Base-by-base conservation (phyloP, 2,888 invertebrate genomes). In the Idaea straminata region DNA sequence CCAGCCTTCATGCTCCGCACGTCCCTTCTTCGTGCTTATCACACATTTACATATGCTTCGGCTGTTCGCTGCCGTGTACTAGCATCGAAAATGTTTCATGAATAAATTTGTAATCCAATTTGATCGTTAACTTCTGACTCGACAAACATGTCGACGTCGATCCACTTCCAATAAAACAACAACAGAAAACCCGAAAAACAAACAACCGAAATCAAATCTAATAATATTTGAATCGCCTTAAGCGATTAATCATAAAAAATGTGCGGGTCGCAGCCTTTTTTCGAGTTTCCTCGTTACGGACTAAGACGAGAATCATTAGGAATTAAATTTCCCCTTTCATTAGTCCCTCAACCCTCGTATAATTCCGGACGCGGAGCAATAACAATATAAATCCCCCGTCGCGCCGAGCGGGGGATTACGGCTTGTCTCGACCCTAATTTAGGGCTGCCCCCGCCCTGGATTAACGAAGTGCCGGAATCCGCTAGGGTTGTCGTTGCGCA, bases 281-380 rank as follows among this genome's bases (percentile, higher is more conserved):
- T 90, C 88, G 88, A 90, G 90, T 91, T 90, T 89, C 91, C 92
- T 92, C 92, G 92, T 92, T 92, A 92, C 91, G 88, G 89, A 85
- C 92, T 92, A 91, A 92, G 92, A 92, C 91, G 92, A 89, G 91
- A 92, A 92, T 92, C 92, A 92, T 92, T 92, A 92, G 91, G 92
- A 92, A 92, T 92, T 92, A 92, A 92, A 92, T 92, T 92, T 92
- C 92, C 92, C 92, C 92, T 92, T 92, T 92, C 92, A 92, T 92
- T 92, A 92, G 92, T 92, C 92, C 92, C 92, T 91, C 92, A 92
- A 92, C 92, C 92, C 92, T 92, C 92, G 92, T 92, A 92, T 92
- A 92, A 92, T 91, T 91, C 92, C 91, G 92, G 92, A 92, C 92
- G 89, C 91, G 87, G 89, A 91, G 92, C 92, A 92, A 92, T 92